These are phyloP conservation scores for Stenodema calcarata DNA, from an alignment of 2,888 invertebrate species.

Conservation along the genomic window DNA sequence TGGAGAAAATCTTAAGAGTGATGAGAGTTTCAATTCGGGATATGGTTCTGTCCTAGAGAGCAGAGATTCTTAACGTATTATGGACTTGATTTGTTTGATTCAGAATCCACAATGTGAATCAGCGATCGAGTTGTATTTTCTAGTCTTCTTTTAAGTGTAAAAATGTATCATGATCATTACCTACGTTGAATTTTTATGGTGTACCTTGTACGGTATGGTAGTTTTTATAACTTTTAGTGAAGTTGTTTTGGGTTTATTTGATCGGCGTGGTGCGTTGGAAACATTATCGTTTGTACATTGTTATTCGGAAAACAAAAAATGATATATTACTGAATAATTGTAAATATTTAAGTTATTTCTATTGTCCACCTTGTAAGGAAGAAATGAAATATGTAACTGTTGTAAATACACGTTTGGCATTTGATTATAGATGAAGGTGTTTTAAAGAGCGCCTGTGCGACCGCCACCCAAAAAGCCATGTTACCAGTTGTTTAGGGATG, in stretches of 20 bases:
- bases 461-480: not conserved
- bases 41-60: not conserved
- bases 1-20: not conserved
- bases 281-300: conserved; percentile 41
- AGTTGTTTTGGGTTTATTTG: not conserved
- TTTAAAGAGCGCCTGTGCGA: not conserved
- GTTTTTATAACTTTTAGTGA: not conserved
- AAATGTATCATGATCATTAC: not conserved
- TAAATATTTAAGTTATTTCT: conserved; percentile 54
- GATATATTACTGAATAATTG: conserved; percentile 42
- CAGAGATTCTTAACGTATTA: not conserved
- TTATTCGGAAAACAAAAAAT: conserved; percentile 26
- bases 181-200: not conserved
- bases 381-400: conserved; percentile 44
- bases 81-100: not conserved
- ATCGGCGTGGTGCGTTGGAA: conserved; percentile 35
- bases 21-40: not conserved
- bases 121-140: not conserved
- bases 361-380: conserved; percentile 50
- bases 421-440: conserved; percentile 35
- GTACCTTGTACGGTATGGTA: not conserved
- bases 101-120: not conserved
- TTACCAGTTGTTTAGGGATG: not conserved
- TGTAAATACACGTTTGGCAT: conserved; percentile 51
- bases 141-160: not conserved